Evolutionary conservation across 2,797 vertebrate species (phyloP).

Genomic region (Hippopotamyrus pictus): DNA sequence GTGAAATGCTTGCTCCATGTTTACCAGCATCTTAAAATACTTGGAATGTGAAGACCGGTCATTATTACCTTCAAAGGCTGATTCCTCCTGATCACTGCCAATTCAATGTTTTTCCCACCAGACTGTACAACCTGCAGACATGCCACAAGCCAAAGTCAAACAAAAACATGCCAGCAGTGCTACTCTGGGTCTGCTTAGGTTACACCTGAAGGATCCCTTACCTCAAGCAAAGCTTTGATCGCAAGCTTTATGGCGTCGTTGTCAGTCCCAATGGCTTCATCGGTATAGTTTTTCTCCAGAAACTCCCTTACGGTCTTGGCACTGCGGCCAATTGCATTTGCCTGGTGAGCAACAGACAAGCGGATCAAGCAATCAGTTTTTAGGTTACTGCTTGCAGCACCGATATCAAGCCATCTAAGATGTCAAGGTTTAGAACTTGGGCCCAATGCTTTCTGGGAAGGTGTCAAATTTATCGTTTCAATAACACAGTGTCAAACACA

Average conservation of each 20-base stretch:
- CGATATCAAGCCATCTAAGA: not conserved
- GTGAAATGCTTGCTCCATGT: not conserved
- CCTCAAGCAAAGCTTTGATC: conserved; percentile 76
- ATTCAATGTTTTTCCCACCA: conserved; percentile 73
- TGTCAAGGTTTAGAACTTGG: not conserved
- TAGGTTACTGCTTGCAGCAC: not conserved
- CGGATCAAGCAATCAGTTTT: not conserved
- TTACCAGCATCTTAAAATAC: not conserved
- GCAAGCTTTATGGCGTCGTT: conserved; percentile 70
- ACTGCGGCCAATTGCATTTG: conserved; percentile 69
- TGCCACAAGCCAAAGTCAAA: not conserved
- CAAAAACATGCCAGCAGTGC: not conserved
- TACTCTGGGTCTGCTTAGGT: not conserved
- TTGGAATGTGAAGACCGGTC: not conserved
- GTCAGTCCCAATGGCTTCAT: conserved; percentile 61
- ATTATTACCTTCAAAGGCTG: conserved; percentile 64
- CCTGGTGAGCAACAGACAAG: not conserved
- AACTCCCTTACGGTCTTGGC: conserved; percentile 75
- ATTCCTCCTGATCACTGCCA: conserved; percentile 71
- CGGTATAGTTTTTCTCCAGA: conserved; percentile 78
- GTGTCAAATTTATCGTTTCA: not conserved
- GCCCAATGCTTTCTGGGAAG: not conserved
- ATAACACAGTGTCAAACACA: not conserved
- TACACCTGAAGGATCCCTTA: conserved; percentile 42
- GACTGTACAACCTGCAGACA: conserved; percentile 68